Conservation (phyloP, 2,113 vertebrate genomes). For the Calonectris borealis region DNA sequence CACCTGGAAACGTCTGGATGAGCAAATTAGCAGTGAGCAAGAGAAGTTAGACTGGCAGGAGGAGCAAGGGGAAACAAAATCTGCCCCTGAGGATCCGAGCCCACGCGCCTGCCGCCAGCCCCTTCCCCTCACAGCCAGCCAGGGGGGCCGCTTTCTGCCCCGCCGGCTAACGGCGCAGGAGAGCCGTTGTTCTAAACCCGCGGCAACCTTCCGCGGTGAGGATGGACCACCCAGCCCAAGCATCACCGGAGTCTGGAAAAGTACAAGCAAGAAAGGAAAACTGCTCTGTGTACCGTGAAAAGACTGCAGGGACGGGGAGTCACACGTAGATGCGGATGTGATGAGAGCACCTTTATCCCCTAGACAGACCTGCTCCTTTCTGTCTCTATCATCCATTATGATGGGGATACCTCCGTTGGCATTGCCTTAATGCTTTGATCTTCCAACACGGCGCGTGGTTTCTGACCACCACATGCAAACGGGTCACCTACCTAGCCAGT, state of each 20-base stretch:
- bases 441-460: neutral
- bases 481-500: neutral
- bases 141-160: neutral
- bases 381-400: neutral
- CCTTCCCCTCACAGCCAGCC: neutral
- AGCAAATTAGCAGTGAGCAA: neutral
- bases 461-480: neutral
- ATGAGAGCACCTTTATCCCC: neutral
- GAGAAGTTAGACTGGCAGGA: neutral
- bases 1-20: neutral
- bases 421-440: neutral
- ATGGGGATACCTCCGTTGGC: neutral
- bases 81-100: neutral
- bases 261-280: neutral
- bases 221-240: neutral
- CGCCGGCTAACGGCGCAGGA: neutral
- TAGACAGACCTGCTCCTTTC: neutral
- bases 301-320: neutral
- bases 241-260: neutral
- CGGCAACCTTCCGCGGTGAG: neutral
- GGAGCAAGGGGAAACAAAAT: neutral
- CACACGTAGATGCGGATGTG: neutral
- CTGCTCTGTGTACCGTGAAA: neutral
- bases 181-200: neutral
- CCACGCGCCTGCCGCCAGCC: neutral